Evolutionary conservation across 1,140 invertebrate genomes (phyloP).

Genomic region (Conus betulinus): DNA sequence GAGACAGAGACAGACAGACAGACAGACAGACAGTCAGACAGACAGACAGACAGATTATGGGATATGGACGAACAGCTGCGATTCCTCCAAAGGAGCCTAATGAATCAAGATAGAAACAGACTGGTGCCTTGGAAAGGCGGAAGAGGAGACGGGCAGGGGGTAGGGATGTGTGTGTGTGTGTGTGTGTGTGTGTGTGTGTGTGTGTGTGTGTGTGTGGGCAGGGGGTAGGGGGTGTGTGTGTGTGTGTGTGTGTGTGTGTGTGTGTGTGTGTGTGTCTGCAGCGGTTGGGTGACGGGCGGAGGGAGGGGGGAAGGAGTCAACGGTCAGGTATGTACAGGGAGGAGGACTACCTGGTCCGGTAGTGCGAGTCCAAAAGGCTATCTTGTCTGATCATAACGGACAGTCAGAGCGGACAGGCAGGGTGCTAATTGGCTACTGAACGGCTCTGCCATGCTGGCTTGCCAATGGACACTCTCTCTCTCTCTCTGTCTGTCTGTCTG

Average conservation of each 20-base stretch:
- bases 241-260: too few relatives aligned
- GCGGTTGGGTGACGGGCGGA: too few relatives aligned
- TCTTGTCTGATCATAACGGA: too few relatives aligned
- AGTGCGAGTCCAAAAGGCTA: too few relatives aligned
- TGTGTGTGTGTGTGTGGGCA: slow-evolving; percentile 76
- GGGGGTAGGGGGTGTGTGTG: slow-evolving; percentile 61
- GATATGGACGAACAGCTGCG: neutral
- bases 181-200: too few relatives aligned
- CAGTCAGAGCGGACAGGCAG: too few relatives aligned
- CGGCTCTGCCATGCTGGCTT: too few relatives aligned
- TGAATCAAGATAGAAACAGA: neutral
- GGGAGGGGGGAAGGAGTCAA: neutral
- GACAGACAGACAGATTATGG: neutral
- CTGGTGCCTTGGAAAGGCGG: neutral
- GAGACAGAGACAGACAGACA: neutral
- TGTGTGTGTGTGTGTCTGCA: too few relatives aligned
- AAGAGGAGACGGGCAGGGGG: neutral
- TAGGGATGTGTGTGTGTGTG: too few relatives aligned
- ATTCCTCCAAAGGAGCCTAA: neutral
- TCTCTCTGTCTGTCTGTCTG: neutral
- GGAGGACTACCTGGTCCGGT: too few relatives aligned
- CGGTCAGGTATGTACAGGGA: too few relatives aligned
- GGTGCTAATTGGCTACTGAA: too few relatives aligned
- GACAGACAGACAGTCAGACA: neutral
- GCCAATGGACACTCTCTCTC: neutral